Base-by-base conservation (phyloP, 2,888 invertebrate species). In the Eupithecia abbreviata region DNA sequence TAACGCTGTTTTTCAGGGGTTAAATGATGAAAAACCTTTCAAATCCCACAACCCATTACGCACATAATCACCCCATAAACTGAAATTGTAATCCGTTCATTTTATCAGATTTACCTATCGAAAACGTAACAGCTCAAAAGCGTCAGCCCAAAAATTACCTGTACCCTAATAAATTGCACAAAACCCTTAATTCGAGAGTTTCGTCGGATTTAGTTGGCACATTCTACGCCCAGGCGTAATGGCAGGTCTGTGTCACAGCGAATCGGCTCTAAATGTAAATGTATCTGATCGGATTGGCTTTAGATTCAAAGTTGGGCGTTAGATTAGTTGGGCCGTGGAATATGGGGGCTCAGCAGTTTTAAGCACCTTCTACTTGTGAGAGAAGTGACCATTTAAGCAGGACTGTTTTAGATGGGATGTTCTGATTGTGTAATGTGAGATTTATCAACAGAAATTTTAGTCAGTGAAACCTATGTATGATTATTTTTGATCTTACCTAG, bases 91-190 rank as follows among this genome's bases (percentile, higher is more conserved):
- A 68, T 71, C 75, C 73, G 67, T 68, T 73, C 43, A 73, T 70
- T 78, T 74, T 76, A 76, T 76, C 72, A 76, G 78, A 72, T 78
- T 72, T 74, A 73, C 71, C 71, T 71, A 79, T 70, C 74, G 74
- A 62, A 49, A n/a, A 72, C 67, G 73, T 84, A 86, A 85, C 84
- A 84, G 79, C 82, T 80, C 81, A 78, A 76, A 81, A 83, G 79
- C 71, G 76, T 78, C 79, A 78, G 82, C 82, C 84, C 77, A 83
- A 81, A 78, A 83, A 85, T 87, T 84, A 85, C 80, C 81, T 77
- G 80, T 82, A 86, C 88, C 88, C 85, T 85, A 85, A 87, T 88
- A 86, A 86, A 89, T 89, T 87, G 84, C 85, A 87, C 85, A 85
- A 87, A 86, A 85, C 86, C 86, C 86, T 86, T 86, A 87, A 89